Evolutionary conservation across 1,140 invertebrate genomes (phyloP), one percentile per base, ranked within the genome.

Genomic region (Agrilus planipennis): DNA sequence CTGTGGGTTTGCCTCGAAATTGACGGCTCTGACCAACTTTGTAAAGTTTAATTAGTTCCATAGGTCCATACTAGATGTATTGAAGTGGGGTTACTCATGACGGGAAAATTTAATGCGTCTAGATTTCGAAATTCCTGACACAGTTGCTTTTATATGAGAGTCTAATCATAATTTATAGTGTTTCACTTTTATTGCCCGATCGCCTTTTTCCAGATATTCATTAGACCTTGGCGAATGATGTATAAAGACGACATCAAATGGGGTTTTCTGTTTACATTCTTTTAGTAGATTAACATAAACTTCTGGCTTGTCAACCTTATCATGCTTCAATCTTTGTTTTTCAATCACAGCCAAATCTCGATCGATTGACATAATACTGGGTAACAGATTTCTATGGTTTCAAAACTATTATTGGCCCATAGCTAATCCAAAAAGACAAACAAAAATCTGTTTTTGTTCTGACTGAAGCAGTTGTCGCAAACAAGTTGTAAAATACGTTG

Each of bases 361-460:
- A 29, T 42, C 41, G 2, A 28, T 30, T 2, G 34, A 17, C 31
- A 41, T 41, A 29, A 41, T 34, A 23, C 30, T 41, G 39, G 30
- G 22, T 41, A 41, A 10, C 21, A 22, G 6, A 41, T 19, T 17
- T 41, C 30, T 14, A 41, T 32, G 14, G 3, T 23, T 4, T 42
- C 32, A 22, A 42, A 35, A 16, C 11, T 11, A 20, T 14, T 35
- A 11, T 34, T 34, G 6, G 20, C 12, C 19, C 32, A 36, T 9
- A 42, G 23, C 20, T 42, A 34, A 36, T 42, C 22, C 22, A 42
- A 15, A 37, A 42, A 42, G 12, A 11, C 22, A 42, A 27, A 36
- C 22, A 42, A 37, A 37, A 25, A 37, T 34, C 34, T 14, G 35
- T 42, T 42, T 42, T 42, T 42, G 31, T 42, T 42, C 35, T 42